phyloP scores from a whole-genome alignment of 2,888 invertebrate species.

The Ceramica pisi region DNA sequence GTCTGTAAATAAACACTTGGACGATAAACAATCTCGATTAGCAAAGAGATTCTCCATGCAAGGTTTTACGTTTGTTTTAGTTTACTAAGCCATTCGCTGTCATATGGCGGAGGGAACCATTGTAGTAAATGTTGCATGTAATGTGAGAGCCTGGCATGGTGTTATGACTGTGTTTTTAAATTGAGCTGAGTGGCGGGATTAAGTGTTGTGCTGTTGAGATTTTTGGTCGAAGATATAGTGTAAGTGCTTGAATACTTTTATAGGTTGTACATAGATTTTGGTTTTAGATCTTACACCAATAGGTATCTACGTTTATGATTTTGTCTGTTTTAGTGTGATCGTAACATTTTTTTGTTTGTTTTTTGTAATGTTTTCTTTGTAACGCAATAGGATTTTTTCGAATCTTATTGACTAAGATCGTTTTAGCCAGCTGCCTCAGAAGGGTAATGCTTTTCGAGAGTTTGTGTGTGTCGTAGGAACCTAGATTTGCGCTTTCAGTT shows the following conservation, averaged over 20 bases:
- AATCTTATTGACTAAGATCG: too few species aligned
- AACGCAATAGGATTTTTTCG: too few species aligned
- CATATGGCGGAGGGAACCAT: constrained; percentile 28
- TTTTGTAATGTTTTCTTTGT: not conserved
- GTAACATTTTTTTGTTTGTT: not conserved
- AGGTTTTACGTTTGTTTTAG: constrained; percentile 71
- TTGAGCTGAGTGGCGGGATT: constrained; percentile 9
- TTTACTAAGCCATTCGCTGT: constrained; percentile 75
- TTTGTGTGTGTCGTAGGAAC: too few species aligned
- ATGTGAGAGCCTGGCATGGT: constrained; percentile 34
- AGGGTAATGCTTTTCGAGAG: too few species aligned
- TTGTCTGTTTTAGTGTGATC: too few species aligned
- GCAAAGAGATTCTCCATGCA: constrained; percentile 60
- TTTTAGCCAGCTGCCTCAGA: too few species aligned
- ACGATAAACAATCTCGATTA: constrained; percentile 68
- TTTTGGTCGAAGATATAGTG: not conserved
- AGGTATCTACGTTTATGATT: too few species aligned
- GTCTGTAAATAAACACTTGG: constrained; percentile 49
- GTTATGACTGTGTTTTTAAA: constrained; percentile 30
- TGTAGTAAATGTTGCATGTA: constrained; percentile 46
- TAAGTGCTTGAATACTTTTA: not conserved
- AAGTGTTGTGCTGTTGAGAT: not conserved
- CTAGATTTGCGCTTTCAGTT: too few species aligned
- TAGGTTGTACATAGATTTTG: not conserved
- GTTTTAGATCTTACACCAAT: not conserved